These are phyloP conservation scores for Athripsodes cinereus DNA, from an alignment of 2,888 invertebrate genomes.

Conservation along the genomic window DNA sequence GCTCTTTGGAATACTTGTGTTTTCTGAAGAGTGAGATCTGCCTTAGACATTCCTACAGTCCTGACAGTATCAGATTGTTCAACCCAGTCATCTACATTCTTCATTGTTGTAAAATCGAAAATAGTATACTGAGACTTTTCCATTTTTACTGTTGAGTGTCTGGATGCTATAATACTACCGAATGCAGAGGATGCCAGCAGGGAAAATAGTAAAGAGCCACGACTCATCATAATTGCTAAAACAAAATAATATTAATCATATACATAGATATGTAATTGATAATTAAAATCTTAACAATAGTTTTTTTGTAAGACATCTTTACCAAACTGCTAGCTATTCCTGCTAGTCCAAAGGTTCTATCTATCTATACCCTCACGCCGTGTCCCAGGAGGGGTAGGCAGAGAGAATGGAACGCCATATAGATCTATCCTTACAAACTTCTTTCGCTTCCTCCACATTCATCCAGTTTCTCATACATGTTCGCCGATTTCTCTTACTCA, in stretches of 20 bases:
- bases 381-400: too few species aligned
- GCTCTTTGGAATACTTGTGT: constrained; percentile 55
- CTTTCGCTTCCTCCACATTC: too few species aligned
- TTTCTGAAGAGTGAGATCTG: constrained; percentile 51
- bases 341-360: too few species aligned
- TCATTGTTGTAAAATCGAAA: constrained; percentile 53
- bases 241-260: constrained; percentile 7
- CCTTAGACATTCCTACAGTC: constrained; percentile 61
- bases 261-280: too few species aligned
- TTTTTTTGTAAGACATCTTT: too few species aligned
- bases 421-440: too few species aligned
- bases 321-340: too few species aligned
- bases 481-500: too few species aligned
- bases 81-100: constrained; percentile 50
- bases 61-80: constrained; percentile 62
- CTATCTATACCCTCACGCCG: too few species aligned
- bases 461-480: too few species aligned
- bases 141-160: constrained; percentile 5
- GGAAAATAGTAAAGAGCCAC: constrained; percentile 5
- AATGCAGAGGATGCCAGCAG: constrained; percentile 10
- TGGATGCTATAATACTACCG: constrained; percentile 12
- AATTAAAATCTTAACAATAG: too few species aligned
- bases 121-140: constrained; percentile 29
- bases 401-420: too few species aligned
- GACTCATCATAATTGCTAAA: constrained; percentile 8